Base-by-base conservation (phyloP, 2,888 invertebrate genomes). In the Netelia fuscicornis region DNA sequence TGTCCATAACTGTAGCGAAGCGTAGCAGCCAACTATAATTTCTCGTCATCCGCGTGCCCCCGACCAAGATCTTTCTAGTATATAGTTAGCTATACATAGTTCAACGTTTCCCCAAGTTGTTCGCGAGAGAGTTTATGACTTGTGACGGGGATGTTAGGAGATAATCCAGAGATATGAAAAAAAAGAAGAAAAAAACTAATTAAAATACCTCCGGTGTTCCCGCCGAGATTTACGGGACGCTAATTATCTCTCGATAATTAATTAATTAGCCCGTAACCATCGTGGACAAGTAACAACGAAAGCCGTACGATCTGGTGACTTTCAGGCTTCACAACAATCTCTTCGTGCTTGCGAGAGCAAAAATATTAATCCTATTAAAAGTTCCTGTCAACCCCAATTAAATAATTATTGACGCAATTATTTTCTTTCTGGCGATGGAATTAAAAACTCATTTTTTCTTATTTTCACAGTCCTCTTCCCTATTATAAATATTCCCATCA, bases 161-260 rank as follows among this genome's bases (percentile, higher is more conserved):
- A 42, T 68, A 30, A 37, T 56, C 67, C n/a, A 74, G 74, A 48
- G 20, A 23, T 58, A 30, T 17, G 20, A 13, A 30, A 10, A n/a
- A n/a, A 68, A 68, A 11, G 5, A 30, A 37, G 58, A 60, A 5
- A 37, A 5, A 30, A 11, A 44, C 56, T 20, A 54, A 42, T 20
- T 30, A 37, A 44, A 52, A 75, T 48, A 74, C 65, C 44, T 70
- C 37, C 56, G 11, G 17, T 44, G 17, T 9, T 48, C 58, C 62
- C 17, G n/a, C 48, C 30, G 56, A 52, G 58, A 23, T 37, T 25
- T 48, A 37, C 20, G 60, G 48, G 37, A 52, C 44, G 56, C 52
- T 70, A 56, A 76, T 76, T 54, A 70, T 52, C 58, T 68, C 62
- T 68, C 62, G 68, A 17, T 70, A 58, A 78, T 77, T 65, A 71